A percentile compares a stretch with the other conserved stretches of the same genome.
phyloP scores from a whole-genome alignment of 2,113 vertebrate species.

The Polypterus bichir region DNA sequence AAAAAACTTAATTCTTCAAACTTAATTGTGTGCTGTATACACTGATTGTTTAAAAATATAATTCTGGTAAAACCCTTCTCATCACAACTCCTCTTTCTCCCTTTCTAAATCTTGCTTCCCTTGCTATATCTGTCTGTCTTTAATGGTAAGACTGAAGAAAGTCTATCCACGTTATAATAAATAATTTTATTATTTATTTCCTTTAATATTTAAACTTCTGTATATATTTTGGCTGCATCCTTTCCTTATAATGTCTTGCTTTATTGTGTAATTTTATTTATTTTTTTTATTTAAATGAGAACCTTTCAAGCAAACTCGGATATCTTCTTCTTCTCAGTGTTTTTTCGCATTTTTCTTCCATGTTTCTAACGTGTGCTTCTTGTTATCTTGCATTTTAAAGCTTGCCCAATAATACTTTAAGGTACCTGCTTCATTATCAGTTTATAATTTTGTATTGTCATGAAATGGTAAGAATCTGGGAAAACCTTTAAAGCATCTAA shows the following conservation, averaged over 20 bases:
- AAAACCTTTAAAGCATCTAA: background rate
- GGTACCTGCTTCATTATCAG: constrained; percentile 62
- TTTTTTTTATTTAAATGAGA: constrained; percentile 42
- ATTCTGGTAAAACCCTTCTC: constrained; percentile 33
- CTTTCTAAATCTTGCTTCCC: constrained; percentile 67
- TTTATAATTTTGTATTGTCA: constrained; percentile 31
- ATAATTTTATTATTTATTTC: constrained; percentile 46
- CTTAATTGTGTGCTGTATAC: no score
- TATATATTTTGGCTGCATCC: constrained; percentile 67
- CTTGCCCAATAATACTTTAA: constrained; percentile 75
- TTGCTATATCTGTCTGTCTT: constrained; percentile 79
- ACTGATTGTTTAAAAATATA: no score
- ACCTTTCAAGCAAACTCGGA: constrained; percentile 37
- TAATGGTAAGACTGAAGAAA: constrained; percentile 83
- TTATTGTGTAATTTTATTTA: constrained; percentile 22
- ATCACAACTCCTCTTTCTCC: constrained; percentile 67
- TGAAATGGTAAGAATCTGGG: constrained; percentile 63
- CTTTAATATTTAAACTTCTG: constrained; percentile 51
- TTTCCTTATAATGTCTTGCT: constrained; percentile 65
- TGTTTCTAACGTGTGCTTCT: constrained; percentile 56
- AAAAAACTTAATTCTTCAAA: no score
- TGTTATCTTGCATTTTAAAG: constrained; percentile 72
- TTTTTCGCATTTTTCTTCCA: constrained; percentile 43
- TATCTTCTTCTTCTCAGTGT: constrained; percentile 42
- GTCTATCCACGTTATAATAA: constrained; percentile 78